phyloP scores from a whole-genome alignment of 2,113 vertebrate genomes.

The Calyptomena viridis region DNA sequence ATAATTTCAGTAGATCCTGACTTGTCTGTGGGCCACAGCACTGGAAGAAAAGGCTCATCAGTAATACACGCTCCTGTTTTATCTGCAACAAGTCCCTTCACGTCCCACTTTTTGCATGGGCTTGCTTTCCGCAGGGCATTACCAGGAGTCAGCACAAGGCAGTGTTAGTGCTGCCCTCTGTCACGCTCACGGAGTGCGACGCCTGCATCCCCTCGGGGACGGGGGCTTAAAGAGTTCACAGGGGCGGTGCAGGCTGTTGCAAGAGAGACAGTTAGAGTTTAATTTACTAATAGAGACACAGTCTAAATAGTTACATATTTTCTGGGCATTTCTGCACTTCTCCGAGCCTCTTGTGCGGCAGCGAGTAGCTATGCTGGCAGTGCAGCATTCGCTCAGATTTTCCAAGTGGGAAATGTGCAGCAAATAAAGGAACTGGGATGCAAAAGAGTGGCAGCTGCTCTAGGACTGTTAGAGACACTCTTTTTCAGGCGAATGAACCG shows the following conservation, averaged over 20 bases:
- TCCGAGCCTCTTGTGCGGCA: not conserved
- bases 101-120: not conserved
- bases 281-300: not conserved
- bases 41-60: not conserved
- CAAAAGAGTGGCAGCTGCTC: conserved; percentile 35
- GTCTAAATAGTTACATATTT: not conserved
- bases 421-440: not conserved
- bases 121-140: not conserved
- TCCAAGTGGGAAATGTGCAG: not conserved
- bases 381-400: not conserved
- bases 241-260: not conserved
- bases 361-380: not conserved
- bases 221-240: not conserved
- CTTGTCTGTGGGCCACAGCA: not conserved
- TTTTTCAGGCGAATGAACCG: conserved; percentile 32
- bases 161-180: fast-evolving
- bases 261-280: not conserved
- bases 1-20: not conserved
- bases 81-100: not conserved
- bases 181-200: fast-evolving
- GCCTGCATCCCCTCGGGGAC: not conserved
- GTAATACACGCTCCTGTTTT: not conserved
- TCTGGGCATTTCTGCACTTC: not conserved
- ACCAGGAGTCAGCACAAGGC: not conserved
- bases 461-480: conserved; percentile 2